Evolutionary conservation across 2,888 invertebrate species (phyloP), one percentile per base, ranked within the genome.

Genomic region (Leucozona laternaria): DNA sequence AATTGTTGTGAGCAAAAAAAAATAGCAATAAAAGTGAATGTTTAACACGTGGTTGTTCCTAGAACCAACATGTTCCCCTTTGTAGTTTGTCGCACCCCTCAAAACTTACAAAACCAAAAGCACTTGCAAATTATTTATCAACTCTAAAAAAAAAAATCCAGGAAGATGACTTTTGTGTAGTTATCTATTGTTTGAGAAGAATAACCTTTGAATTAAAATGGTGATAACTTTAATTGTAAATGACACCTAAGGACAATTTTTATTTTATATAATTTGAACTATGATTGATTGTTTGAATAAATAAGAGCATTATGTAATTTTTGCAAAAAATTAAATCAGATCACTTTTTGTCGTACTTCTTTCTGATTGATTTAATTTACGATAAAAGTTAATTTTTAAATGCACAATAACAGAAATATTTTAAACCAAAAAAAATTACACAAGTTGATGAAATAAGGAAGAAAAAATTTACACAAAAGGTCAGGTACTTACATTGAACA

Each of bases 401-500:
- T 64, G 40, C 72, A 66, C 68, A 25, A 15, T 50, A 50, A 70
- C 68, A 25, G 15, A 72, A 66, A 60, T 66, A 70, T 7, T 45
- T 68, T 40, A 64, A 71, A 64, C 34, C 48, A 6, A 22, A 57
- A 22, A 55, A 72, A 73, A 73, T 77, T 78, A n/a, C 77, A 80
- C 71, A 81, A 60, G 60, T 58, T 53, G 48, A 53, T 72, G 50
- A 57, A 85, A 85, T 80, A 17, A 62, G 13, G 11, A 60, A 62
- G 31, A 68, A 68, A 66, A 15, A 5, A 40, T 55, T 11, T 17
- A 43, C 7, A 13, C 40, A 22, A 31, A 31, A 22, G 45, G 43
- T 28, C 55, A 57, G 48, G 77, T 81, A 85, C 85, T 85, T 81
- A 85, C 85, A 81, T 77, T 78, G 73, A 85, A 71, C 80, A 81